These are phyloP conservation scores for Drosophila heteroneura DNA, from an alignment of 2,888 invertebrate species.

Conservation along the genomic window DNA sequence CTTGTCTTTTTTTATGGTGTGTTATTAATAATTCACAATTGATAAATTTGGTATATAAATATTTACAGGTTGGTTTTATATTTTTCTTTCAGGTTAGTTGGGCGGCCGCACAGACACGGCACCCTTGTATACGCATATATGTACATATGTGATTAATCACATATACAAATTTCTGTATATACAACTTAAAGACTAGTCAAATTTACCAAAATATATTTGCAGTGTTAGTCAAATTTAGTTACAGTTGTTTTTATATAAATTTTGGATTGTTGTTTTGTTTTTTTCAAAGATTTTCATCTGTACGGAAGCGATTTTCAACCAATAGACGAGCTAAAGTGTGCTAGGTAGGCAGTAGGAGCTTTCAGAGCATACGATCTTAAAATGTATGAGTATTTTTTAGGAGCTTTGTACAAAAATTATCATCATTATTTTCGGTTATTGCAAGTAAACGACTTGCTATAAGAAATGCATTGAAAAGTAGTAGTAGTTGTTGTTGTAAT, in stretches of 20 bases:
- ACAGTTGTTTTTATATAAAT: conserved; percentile 59
- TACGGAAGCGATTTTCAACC: conserved; percentile 66
- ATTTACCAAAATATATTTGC: conserved; percentile 74
- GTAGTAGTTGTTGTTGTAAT: conserved; percentile 63
- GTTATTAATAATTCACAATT: conserved; percentile 76
- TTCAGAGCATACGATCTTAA: conserved; percentile 65
- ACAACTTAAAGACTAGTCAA: conserved; percentile 82
- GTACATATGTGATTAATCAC: conserved; percentile 72
- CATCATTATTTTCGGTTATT: conserved; percentile 50
- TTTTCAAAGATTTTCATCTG: conserved; percentile 40
- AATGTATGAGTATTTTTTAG: conserved; percentile 49
- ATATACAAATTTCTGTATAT: conserved; percentile 77
- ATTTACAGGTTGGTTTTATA: conserved; percentile 70
- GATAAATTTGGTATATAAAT: conserved; percentile 69
- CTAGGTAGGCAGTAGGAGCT: conserved; percentile 64
- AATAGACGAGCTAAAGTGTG: conserved; percentile 76
- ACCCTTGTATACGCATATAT: conserved; percentile 67
- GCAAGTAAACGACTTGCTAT: conserved; percentile 50
- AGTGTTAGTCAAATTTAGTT: conserved; percentile 82
- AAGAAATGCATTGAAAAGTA: conserved; percentile 75
- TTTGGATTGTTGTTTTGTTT: conserved; percentile 35
- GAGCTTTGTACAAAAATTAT: conserved; percentile 64
- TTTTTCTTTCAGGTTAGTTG: conserved; percentile 54
- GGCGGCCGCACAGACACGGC: conserved; percentile 50
- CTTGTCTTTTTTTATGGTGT: conserved; percentile 33